A percentile compares a stretch with the other conserved stretches of the same genome.
Evolutionary conservation across 2,113 vertebrate species (phyloP).

Genomic region (Otis tarda): DNA sequence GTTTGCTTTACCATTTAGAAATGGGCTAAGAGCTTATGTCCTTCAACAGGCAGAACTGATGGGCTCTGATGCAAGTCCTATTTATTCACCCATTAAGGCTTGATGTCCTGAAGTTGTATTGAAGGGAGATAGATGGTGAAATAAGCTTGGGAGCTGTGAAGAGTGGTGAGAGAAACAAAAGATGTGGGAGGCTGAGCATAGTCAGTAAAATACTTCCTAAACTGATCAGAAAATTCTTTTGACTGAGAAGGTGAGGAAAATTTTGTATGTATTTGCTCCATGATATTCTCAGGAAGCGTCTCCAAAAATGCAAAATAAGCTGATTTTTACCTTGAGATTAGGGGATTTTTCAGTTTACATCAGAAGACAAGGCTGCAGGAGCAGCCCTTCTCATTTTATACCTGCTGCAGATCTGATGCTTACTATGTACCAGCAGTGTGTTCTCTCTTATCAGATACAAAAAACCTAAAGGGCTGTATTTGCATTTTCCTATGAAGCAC

Average conservation of each 20-base stretch:
- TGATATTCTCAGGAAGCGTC: neutral
- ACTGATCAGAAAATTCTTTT: neutral
- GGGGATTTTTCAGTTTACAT: neutral
- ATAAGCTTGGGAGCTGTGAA: neutral
- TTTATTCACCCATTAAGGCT: neutral
- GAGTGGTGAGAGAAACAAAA: neutral
- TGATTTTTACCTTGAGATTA: neutral
- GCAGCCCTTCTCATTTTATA: neutral
- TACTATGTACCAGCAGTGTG: neutral
- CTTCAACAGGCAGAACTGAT: neutral
- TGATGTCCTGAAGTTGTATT: neutral
- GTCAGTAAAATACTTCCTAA: neutral
- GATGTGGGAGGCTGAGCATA: rapidly evolving
- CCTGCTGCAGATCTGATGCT: neutral
- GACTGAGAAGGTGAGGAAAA: neutral
- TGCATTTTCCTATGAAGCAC: neutral
- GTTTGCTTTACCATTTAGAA: neutral
- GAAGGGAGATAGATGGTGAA: neutral
- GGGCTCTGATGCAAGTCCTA: neutral
- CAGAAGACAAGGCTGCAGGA: neutral
- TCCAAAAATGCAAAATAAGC: neutral
- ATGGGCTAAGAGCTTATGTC: neutral
- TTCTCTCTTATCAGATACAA: neutral
- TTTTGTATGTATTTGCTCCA: neutral
- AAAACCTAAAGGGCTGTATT: neutral